These are phyloP conservation scores for Typhlomys cinereus DNA, from an alignment of 2,113 vertebrate species.

Conservation along the genomic window DNA sequence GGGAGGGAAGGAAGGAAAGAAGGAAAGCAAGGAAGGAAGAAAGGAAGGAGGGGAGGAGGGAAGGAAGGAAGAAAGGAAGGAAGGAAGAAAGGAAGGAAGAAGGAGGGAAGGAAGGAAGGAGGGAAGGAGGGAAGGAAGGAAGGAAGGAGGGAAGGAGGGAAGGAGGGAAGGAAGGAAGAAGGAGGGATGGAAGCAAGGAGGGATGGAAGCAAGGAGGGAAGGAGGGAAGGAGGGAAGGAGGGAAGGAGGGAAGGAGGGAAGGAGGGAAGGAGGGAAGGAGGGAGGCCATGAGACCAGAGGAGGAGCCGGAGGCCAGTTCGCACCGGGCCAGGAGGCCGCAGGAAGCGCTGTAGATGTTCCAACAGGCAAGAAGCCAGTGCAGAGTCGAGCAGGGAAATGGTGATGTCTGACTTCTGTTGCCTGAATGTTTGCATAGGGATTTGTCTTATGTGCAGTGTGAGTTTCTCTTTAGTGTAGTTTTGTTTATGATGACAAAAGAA, in stretches of 20 bases:
- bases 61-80: too few relatives aligned
- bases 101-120: too few relatives aligned
- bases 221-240: background rate
- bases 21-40: too few relatives aligned
- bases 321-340: background rate
- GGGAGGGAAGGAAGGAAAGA: too few relatives aligned
- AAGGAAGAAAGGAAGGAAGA: too few relatives aligned
- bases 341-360: background rate
- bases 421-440: background rate
- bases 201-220: too few relatives aligned
- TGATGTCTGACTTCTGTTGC: background rate
- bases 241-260: background rate
- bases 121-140: too few relatives aligned
- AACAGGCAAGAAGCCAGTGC: background rate
- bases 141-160: too few relatives aligned
- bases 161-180: too few relatives aligned
- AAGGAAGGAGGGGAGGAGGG: too few relatives aligned
- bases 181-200: too few relatives aligned
- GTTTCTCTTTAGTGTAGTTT: background rate
- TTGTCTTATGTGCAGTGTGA: background rate
- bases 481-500: background rate
- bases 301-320: background rate
- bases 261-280: background rate
- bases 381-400: background rate
- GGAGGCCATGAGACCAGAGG: background rate